Evolutionary conservation across 2,797 vertebrate genomes (phyloP), one percentile per base, ranked within the genome.

Genomic region (Enteromius afrohamiltoni): DNA sequence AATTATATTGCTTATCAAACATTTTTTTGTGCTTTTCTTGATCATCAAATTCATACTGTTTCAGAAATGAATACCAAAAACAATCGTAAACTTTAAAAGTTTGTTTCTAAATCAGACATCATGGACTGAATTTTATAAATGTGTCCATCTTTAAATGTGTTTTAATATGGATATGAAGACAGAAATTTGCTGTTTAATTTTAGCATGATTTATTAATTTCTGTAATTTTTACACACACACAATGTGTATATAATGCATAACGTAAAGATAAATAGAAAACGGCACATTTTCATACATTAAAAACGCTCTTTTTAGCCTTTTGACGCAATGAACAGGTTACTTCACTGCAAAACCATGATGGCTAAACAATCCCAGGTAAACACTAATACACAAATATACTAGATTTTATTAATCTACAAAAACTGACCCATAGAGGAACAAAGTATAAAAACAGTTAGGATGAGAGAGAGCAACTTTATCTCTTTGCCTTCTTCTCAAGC

Each of bases 401-500:
- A n/a, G n/a, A n/a, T n/a, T n/a, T n/a, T n/a, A n/a, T n/a, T n/a
- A n/a, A n/a, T n/a, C n/a, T n/a, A n/a, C n/a, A n/a, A n/a, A n/a
- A 58, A 37, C 4, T 31, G 34, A 58, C 23, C 23, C 26, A 77
- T 10, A 45, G 21, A 60, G 13, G 16, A 47, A 29, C 4, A 21
- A 6, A 7, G 17, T 34, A 69, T 65, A 45, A 3, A 68, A 76
- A 45, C 31, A 17, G 5, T 40, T 1, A 2, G n/a, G 45, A 29
- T 21, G 23, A 45, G 31, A 51, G 31, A 23, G 9, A 8, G n/a
- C 0, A 4, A 65, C 0, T 55, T 73, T 21, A 75, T 55, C 11
- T 58, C 37, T 82, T 92, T 3, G 19, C 31, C 84, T 93, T 93
- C 77, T 94, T 95, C 60, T 69, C 86, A 47, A 92, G 40, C 90